phyloP scores from a whole-genome alignment of 2,797 vertebrate species.

The Columba guinea region DNA sequence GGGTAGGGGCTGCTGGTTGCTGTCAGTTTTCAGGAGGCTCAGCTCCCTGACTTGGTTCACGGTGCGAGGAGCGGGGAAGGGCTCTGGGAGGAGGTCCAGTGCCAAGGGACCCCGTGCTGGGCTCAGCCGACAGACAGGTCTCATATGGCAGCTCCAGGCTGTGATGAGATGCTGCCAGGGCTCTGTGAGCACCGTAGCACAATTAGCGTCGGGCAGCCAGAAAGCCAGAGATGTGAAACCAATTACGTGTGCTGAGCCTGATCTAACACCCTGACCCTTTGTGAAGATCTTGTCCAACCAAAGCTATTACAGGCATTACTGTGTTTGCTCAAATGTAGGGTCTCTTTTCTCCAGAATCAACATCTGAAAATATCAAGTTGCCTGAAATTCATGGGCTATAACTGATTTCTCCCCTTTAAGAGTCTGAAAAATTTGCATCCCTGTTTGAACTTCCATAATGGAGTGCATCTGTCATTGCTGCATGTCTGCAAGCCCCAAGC shows the following conservation, averaged over 20 bases:
- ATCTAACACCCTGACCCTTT: not conserved
- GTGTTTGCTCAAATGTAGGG: not conserved
- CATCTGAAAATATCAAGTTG: not conserved
- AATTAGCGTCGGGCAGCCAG: not conserved
- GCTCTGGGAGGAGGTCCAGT: not conserved
- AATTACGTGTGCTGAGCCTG: rapidly evolving
- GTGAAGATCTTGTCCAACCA: not conserved
- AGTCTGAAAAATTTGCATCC: not conserved
- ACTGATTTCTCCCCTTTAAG: not conserved
- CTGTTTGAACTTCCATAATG: not conserved
- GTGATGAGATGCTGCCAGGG: not conserved
- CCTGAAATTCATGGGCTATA: not conserved
- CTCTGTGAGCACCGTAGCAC: not conserved
- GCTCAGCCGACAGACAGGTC: not conserved
- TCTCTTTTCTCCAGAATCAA: not conserved
- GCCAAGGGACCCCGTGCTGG: not conserved
- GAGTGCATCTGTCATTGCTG: not conserved
- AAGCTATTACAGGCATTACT: not conserved
- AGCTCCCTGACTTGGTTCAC: rapidly evolving
- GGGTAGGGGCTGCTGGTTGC: not conserved
- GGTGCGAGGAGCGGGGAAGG: not conserved
- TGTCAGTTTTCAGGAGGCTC: not conserved
- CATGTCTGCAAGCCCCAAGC: rapidly evolving
- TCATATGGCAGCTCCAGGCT: not conserved
- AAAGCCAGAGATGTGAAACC: not conserved